Base-by-base conservation (phyloP, 2,888 invertebrate species). In the Oscheius sp. region DNA sequence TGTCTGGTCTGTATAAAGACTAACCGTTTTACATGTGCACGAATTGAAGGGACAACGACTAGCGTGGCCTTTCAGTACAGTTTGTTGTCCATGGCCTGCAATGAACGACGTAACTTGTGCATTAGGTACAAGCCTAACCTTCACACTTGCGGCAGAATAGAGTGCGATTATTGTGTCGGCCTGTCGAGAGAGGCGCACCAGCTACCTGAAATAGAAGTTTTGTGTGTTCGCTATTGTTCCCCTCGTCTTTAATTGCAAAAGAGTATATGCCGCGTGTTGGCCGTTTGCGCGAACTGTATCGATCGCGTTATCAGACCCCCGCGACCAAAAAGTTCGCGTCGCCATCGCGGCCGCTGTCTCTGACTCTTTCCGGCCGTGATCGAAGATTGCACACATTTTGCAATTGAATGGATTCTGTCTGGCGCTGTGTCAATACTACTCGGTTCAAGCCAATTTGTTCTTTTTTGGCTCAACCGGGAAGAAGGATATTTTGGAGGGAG, bases 41-140 rank as follows among this genome's bases (percentile, higher is more conserved):
- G 83, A 87, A 78, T 88, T 87, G 77, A 79, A 88, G 1, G 87
- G 89, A 72, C 88, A 88, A 35, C 81, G 79, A 51, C 83, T 83
- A 2, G 89, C 89, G 76, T 88, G 88, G 4, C 88, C 88, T 73
- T 88, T 88, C n/a, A 88, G 79, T 21, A 87, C 85, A 32, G 85
- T 85, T 74, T 84, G 80, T 50, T 81, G 82, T 13, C 87, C 89
- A 74, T 88, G 88, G 32, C 85, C 42, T 42, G 42, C 42, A 42
- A 42, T 21, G 21, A 21, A 21, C 21, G 21, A 21, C 21, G 21
- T 21, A 21, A 21, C 42, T 42, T 42, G 42, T 42, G 42, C 42
- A 42, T 42, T 42, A 42, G 42, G 3, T 42, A 42, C 42, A 42
- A 42, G 42, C 42, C 42, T 5, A 5, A 42, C 42, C 85, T 57